Conservation (phyloP, 2,113 vertebrate species). For the Gnathonemus longibarbis region DNA sequence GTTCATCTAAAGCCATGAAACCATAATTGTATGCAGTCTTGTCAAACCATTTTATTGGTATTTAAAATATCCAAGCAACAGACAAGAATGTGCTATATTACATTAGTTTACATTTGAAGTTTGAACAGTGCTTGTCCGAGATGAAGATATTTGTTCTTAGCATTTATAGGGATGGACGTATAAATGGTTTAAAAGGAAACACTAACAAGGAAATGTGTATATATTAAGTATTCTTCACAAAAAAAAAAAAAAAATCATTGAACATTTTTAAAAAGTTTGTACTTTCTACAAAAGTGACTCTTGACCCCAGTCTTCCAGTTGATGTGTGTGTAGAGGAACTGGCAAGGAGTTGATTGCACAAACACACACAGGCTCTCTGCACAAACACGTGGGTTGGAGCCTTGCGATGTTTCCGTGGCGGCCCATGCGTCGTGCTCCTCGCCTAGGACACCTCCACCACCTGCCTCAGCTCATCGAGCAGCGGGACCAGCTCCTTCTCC, state of each 20-base stretch:
- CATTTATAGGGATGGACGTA: neutral
- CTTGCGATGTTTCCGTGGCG: neutral
- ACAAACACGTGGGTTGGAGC: neutral
- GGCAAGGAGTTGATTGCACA: neutral
- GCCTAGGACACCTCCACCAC: slow-evolving; percentile 86
- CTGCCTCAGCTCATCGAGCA: slow-evolving; percentile 87
- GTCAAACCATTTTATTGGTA: neutral
- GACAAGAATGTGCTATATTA: neutral
- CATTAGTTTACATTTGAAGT: neutral
- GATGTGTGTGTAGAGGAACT: neutral
- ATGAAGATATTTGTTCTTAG: neutral
- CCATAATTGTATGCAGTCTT: neutral
- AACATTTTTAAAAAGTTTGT: neutral
- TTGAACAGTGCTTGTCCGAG: neutral
- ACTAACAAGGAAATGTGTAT: neutral
- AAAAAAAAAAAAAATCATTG: neutral
- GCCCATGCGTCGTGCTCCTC: neutral
- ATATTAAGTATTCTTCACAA: neutral
- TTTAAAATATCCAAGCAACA: neutral
- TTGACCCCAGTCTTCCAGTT: neutral
- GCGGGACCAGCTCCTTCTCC: slow-evolving; percentile 85
- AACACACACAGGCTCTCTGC: neutral
- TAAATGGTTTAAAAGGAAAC: neutral
- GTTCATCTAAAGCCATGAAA: neutral
- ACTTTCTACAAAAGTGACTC: neutral